Base-by-base conservation (phyloP, 2,113 vertebrate species). In the Zapornia atra region DNA sequence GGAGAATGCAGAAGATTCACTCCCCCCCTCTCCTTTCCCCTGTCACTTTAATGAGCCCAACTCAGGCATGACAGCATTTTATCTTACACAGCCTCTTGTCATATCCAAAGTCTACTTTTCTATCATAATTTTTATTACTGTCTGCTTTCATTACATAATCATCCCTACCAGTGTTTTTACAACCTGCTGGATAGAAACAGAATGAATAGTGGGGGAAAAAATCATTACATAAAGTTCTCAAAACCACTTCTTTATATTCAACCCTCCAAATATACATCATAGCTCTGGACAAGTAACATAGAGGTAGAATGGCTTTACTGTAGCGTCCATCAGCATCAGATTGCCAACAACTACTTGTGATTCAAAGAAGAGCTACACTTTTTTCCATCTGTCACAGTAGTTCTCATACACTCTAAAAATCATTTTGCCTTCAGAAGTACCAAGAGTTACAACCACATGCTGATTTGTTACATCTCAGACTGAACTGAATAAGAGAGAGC, bases 301-400 rank as follows among this genome's bases (percentile, higher is more conserved):
- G 21, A 78, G 6, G 8, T 33, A 38, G 21, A 61, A 44, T 21
- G 8, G 15, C 25, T 79, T 65, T 61, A 50, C 19, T 36, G 15
- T 11, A 66, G 17, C 68, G 88, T 16, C 20, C 11, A 22, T 48
- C 51, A 38, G 29, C 21, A 25, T 19, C 17, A 70, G 29, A 66
- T 68, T 44, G 5, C 48, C 12, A 10, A 64, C 63, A 59, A 63
- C 82, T 60, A 97, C 87, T 57, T 78, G 3, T 61, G 50, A 86
- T 79, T 97, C 12, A 87, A 81, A 66, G 96, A 92, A 96, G 68
- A 12, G 36, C 61, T 29, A 11, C 40, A 75, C 57, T 77, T 50
- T 92, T 97, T 80, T 91, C 86, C 60, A 95, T 38, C 16, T 92
- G 61, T 96, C 95, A 87, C 0, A 92, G 95, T 14, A 97, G 26